These are phyloP conservation scores for Sphinx pinastri DNA, from an alignment of 2,888 invertebrate genomes.

Conservation along the genomic window DNA sequence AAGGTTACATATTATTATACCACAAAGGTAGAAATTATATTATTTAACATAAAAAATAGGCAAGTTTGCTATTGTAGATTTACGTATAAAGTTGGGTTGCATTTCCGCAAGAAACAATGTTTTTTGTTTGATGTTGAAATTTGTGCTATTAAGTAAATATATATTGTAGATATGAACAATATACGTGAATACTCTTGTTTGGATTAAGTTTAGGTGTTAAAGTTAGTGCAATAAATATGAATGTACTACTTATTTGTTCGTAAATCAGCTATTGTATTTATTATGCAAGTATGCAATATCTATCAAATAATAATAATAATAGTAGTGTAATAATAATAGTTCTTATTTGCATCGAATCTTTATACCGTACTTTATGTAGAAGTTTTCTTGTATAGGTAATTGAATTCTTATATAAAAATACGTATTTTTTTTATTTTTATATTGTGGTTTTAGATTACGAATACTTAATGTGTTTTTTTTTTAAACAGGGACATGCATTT, in stretches of 20 bases:
- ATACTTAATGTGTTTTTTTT: not conserved
- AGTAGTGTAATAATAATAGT: too few relatives aligned
- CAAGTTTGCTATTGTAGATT: not conserved
- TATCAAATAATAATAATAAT: not conserved
- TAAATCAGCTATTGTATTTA: constrained; percentile 4
- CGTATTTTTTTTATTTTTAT: not conserved
- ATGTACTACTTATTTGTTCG: constrained; percentile 1
- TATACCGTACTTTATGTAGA: not conserved
- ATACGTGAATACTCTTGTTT: constrained; percentile 4
- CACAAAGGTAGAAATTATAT: not conserved
- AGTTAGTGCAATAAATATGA: constrained; percentile 14
- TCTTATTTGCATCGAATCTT: constrained; percentile 10
- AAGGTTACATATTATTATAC: not conserved
- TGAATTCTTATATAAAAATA: not conserved
- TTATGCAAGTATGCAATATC: too few relatives aligned
- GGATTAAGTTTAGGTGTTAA: not conserved
- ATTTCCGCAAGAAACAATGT: not conserved
- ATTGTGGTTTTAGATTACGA: not conserved
- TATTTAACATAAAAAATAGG: not conserved
- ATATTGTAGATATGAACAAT: not conserved
- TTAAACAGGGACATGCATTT: not conserved
- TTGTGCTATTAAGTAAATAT: not conserved
- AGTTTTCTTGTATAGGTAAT: not conserved
- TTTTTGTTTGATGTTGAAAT: not conserved
- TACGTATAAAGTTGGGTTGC: not conserved